These are phyloP conservation scores for Pangasianodon gigas DNA, from an alignment of 2,113 vertebrate genomes.

Conservation along the genomic window DNA sequence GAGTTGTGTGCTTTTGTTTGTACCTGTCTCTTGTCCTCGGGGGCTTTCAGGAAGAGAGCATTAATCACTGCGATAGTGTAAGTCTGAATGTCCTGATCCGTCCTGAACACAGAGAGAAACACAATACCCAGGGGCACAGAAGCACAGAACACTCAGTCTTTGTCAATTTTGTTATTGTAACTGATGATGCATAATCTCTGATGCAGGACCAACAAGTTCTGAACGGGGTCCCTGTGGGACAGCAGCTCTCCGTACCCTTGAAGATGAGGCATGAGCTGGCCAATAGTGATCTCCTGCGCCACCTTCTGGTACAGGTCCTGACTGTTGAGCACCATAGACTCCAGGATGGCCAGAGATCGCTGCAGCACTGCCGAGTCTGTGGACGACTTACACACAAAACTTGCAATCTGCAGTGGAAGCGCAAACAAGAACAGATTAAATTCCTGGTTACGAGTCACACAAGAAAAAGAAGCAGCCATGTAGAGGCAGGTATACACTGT, in stretches of 20 bases:
- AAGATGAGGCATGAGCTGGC: conserved; percentile 94
- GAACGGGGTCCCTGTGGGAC: not conserved
- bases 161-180: conserved; percentile 14
- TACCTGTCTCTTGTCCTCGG: conserved; percentile 96
- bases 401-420: conserved; percentile 82
- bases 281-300: conserved; percentile 99
- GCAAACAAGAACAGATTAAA: not conserved
- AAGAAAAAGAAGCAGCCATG: not conserved
- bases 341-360: conserved; percentile 92
- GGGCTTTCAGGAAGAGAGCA: conserved; percentile 96
- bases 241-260: conserved; percentile 80
- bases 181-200: conserved; percentile 14
- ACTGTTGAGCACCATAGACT: conserved; percentile 98
- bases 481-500: not conserved
- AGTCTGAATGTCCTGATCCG: conserved; percentile 98
- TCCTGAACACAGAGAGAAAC: conserved; percentile 69
- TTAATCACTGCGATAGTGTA: conserved; percentile 98
- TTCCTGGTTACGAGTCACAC: not conserved
- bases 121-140: not conserved
- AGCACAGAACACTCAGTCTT: conserved; percentile 15
- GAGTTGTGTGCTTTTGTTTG: conserved; percentile 50
- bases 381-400: conserved; percentile 93
- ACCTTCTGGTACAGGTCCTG: conserved; percentile 98
- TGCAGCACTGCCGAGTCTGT: conserved; percentile 92
- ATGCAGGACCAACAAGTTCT: conserved; percentile 7